These are phyloP conservation scores for Sabatieria punctata DNA, from an alignment of 2,888 invertebrate genomes.

Conservation along the genomic window DNA sequence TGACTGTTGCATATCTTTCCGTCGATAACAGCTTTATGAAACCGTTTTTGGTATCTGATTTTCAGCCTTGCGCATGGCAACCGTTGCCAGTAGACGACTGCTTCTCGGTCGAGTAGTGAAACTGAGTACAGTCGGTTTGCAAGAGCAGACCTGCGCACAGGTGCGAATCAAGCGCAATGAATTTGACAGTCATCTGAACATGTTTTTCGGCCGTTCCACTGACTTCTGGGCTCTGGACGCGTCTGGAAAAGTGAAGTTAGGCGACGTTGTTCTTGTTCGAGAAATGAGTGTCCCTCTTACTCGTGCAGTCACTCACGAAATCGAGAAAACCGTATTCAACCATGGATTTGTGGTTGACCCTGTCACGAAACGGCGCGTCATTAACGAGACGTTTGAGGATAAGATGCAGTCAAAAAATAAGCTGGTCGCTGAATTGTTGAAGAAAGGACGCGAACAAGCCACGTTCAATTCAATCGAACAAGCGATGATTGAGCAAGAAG, in stretches of 20 bases:
- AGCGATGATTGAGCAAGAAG: too few species aligned
- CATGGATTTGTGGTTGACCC: slow-evolving; percentile 6
- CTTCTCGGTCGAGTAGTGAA: slow-evolving; percentile 3
- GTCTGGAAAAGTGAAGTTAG: not conserved
- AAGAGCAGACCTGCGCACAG: slow-evolving; percentile 10
- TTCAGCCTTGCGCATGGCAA: too few species aligned
- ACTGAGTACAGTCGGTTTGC: not conserved
- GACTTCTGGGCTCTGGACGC: slow-evolving; percentile 24
- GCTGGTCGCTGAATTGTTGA: not conserved
- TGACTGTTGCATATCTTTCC: too few species aligned
- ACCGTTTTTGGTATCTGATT: too few species aligned
- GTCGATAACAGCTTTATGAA: too few species aligned
- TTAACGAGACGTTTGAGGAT: not conserved
- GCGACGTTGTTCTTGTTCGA: slow-evolving; percentile 6
- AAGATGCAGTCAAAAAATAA: not conserved
- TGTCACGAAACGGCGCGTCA: slow-evolving; percentile 1
- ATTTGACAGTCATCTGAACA: slow-evolving; percentile 24
- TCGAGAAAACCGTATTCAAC: slow-evolving; percentile 3
- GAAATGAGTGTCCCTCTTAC: not conserved
- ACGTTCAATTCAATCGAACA: too few species aligned
- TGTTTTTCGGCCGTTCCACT: slow-evolving; percentile 20
- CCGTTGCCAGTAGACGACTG: not conserved
- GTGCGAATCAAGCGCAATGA: slow-evolving; percentile 23
- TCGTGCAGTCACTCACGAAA: slow-evolving; percentile 3
- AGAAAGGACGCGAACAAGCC: too few species aligned